Percentiles rank a stretch among this genome's conserved stretches.
These are phyloP conservation scores for Acanthurus tractus DNA, from an alignment of 2,797 vertebrate genomes.

Conservation along the genomic window DNA sequence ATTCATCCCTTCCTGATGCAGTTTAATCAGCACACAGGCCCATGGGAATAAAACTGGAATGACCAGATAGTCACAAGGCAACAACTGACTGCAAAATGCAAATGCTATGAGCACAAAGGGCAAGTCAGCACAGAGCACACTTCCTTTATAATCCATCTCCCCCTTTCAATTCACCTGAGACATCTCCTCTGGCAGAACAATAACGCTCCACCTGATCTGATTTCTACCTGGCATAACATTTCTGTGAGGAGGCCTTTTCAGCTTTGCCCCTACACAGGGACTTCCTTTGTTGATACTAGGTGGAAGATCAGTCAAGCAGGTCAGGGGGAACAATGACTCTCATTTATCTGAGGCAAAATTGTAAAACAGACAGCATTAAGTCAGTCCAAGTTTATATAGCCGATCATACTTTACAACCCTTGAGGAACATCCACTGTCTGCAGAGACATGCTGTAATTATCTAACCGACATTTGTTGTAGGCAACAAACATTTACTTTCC, in stretches of 20 bases:
- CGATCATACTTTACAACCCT: conserved; percentile 27
- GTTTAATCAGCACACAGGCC: conserved; percentile 38
- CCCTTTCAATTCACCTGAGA: conserved; percentile 65
- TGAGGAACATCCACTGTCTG: conserved; percentile 31
- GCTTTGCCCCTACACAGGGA: conserved; percentile 40
- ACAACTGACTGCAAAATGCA: conserved; percentile 56
- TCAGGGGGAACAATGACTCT: conserved; percentile 62
- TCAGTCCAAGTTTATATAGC: conserved; percentile 39
- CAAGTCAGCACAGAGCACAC: conserved; percentile 70
- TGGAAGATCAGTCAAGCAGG: conserved; percentile 57
- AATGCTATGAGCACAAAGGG: conserved; percentile 63
- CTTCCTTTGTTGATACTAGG: conserved; percentile 67
- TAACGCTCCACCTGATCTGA: conserved; percentile 59
- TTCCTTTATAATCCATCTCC: conserved; percentile 66
- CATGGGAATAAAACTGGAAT: conserved; percentile 62
- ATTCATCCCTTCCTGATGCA: conserved; percentile 41
- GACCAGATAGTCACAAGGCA: conserved; percentile 39
- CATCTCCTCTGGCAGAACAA: conserved; percentile 56
- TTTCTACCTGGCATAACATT: conserved; percentile 45
- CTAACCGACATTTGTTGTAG: conserved; percentile 1
- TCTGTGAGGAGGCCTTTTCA: conserved; percentile 42
- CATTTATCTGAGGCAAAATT: conserved; percentile 63
- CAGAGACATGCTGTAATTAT: conserved; percentile 7
- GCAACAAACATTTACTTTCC: conserved; percentile 16
- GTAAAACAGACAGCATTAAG: conserved; percentile 26